Evolutionary conservation across 2,113 vertebrate genomes (phyloP).

Genomic region (Myotis lucifugus): DNA sequence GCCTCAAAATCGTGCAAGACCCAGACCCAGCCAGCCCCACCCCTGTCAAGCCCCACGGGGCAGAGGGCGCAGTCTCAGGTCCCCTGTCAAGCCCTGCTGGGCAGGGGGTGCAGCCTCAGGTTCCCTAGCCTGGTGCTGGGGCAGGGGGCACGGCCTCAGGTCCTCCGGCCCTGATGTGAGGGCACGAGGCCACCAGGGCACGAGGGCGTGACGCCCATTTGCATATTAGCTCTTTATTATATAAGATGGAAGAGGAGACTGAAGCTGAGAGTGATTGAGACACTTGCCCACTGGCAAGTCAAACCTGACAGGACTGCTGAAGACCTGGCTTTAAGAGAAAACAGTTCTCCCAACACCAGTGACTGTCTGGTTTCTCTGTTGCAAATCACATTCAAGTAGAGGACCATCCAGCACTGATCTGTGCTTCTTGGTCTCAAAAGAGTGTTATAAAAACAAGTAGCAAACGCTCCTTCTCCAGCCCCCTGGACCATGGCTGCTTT

Average conservation of each 20-base stretch:
- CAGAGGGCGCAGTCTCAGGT: no score
- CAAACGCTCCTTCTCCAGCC: not conserved
- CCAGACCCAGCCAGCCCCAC: no score
- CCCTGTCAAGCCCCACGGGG: no score
- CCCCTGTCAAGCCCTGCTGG: no score
- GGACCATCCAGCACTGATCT: not conserved
- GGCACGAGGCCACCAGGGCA: no score
- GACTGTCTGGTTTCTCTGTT: not conserved
- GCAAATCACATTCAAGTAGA: not conserved
- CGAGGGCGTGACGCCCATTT: no score
- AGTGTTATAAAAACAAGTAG: not conserved
- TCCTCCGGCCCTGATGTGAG: no score
- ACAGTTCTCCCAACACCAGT: not conserved
- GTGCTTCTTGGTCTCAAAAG: not conserved
- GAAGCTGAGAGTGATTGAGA: not conserved
- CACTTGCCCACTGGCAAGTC: not conserved
- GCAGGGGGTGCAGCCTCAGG: no score
- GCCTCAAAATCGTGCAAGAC: no score
- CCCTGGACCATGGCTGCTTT: not conserved
- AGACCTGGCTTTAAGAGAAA: not conserved
- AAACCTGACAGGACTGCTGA: not conserved
- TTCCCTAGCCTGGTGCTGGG: no score
- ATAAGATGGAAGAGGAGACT: not conserved
- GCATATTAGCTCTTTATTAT: no score
- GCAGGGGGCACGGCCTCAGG: no score